Conservation (phyloP, 1,140 invertebrate species). For the Drosophila lowei region DNA sequence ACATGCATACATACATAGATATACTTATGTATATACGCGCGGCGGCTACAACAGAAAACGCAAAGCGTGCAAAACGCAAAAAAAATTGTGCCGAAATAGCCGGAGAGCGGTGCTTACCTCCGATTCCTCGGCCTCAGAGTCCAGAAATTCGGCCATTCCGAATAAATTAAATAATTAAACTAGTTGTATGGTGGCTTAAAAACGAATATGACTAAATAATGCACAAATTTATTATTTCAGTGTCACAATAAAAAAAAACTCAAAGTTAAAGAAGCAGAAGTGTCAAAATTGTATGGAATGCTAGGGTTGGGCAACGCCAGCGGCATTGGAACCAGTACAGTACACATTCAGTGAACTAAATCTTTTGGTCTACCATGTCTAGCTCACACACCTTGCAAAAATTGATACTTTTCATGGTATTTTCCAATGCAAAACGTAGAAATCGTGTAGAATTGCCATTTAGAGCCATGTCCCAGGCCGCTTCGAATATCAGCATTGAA, state of each 20-base stretch:
- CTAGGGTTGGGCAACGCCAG: too few species aligned
- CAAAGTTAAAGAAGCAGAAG: conserved; percentile 11
- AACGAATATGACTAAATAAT: conserved; percentile 73
- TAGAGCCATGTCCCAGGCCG: too few species aligned
- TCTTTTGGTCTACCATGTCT: too few species aligned
- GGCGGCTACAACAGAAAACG: conserved; percentile 40
- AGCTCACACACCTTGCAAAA: too few species aligned
- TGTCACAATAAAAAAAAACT: conserved; percentile 75
- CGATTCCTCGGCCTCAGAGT: conserved; percentile 92
- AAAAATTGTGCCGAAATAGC: conserved; percentile 11
- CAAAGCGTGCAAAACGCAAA: conserved; percentile 34
- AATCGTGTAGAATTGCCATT: too few species aligned
- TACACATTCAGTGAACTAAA: too few species aligned
- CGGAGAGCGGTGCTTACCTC: conserved; percentile 84
- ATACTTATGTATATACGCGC: conserved; percentile 12
- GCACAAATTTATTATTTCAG: conserved; percentile 59
- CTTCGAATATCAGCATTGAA: too few species aligned
- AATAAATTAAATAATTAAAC: conserved; percentile 75
- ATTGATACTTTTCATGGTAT: too few species aligned
- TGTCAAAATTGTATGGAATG: too few species aligned
- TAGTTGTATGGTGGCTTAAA: conserved; percentile 57
- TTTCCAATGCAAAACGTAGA: too few species aligned
- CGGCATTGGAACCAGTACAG: too few species aligned
- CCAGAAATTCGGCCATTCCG: conserved; percentile 90
- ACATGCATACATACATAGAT: conserved; percentile 16